These are phyloP conservation scores for Argyresthia goedartella DNA, from an alignment of 2,888 invertebrate genomes.

Conservation along the genomic window DNA sequence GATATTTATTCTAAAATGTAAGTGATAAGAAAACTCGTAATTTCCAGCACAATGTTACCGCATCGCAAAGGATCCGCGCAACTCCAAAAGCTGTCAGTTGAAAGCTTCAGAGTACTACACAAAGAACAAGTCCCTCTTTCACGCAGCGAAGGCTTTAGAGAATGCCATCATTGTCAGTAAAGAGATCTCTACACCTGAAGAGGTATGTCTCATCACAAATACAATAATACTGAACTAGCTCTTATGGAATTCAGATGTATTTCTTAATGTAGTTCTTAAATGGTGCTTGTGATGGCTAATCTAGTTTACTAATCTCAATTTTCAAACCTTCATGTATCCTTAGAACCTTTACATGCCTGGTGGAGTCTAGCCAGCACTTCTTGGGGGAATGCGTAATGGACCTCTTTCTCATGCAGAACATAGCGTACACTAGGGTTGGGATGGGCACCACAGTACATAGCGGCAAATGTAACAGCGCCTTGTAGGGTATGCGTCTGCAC, in stretches of 20 bases:
- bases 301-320: neutral
- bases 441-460: no score
- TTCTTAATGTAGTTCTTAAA: neutral
- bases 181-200: slow-evolving; percentile 37
- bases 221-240: no score
- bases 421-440: no score
- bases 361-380: no score
- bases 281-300: neutral
- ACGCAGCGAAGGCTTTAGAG: slow-evolving; percentile 93
- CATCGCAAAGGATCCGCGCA: slow-evolving; percentile 84
- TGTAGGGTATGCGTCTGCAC: no score
- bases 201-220: slow-evolving; percentile 24
- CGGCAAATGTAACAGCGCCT: no score
- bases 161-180: slow-evolving; percentile 85
- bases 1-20: no score
- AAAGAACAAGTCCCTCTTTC: slow-evolving; percentile 88
- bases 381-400: no score
- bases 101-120: slow-evolving; percentile 91
- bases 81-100: slow-evolving; percentile 85
- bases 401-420: no score
- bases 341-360: no score
- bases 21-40: neutral
- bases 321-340: no score
- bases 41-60: slow-evolving; percentile 89
- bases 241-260: neutral